A percentile compares a stretch with the other conserved stretches of the same genome.
phyloP scores from a whole-genome alignment of 1,140 invertebrate species.

The Ooceraea biroi region DNA sequence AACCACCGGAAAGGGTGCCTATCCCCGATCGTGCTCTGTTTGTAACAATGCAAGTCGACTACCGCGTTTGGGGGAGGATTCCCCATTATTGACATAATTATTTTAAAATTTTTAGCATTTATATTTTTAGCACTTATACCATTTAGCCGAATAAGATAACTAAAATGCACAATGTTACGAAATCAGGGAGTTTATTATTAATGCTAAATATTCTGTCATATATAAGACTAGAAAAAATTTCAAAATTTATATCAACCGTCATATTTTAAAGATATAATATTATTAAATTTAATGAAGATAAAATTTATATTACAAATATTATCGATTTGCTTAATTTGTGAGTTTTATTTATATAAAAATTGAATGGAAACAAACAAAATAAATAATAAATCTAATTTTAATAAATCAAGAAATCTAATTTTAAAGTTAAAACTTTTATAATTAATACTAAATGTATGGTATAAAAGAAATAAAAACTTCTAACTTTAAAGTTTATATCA shows the following conservation, averaged over 20 bases:
- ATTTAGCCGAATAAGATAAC: background rate
- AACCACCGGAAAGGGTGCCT: slow-evolving; percentile 80
- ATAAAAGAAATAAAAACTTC: too few relatives aligned
- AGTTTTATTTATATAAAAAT: slow-evolving; percentile 5
- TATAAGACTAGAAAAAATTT: background rate
- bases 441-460: too few relatives aligned
- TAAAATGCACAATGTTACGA: background rate
- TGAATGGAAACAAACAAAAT: background rate
- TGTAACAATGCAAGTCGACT: slow-evolving; percentile 80
- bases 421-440: too few relatives aligned
- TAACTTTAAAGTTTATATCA: too few relatives aligned
- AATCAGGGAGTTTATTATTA: background rate
- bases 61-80: slow-evolving; percentile 3
- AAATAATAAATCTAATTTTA: background rate
- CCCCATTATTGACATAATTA: background rate
- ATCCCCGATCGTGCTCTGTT: slow-evolving; percentile 73
- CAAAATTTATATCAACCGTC: background rate
- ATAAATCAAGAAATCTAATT: too few relatives aligned
- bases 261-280: background rate
- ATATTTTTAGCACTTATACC: too few relatives aligned
- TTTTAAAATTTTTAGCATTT: background rate
- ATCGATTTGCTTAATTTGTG: background rate
- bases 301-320: background rate
- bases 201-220: background rate
- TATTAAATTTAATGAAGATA: background rate